These are phyloP conservation scores for Micropterix aruncella DNA, from an alignment of 2,888 invertebrate genomes.

Conservation along the genomic window DNA sequence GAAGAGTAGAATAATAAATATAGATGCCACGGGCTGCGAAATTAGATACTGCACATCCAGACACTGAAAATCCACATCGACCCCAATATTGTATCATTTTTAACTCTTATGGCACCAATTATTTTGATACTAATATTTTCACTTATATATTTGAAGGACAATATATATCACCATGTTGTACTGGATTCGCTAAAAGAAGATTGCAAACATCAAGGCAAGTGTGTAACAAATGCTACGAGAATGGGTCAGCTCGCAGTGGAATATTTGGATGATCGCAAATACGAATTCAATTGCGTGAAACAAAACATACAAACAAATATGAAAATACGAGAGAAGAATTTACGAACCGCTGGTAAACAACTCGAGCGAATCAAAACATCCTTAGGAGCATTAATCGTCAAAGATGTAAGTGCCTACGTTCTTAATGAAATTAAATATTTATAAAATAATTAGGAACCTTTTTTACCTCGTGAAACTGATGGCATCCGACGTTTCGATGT, in stretches of 20 bases:
- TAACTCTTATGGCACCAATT: too few species aligned
- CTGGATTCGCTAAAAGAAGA: constrained; percentile 42
- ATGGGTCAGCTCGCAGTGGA: constrained; percentile 54
- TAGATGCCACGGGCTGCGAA: too few species aligned
- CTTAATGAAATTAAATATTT: too few species aligned
- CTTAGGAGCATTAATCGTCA: not conserved
- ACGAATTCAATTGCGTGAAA: constrained; percentile 43
- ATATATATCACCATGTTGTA: constrained; percentile 47
- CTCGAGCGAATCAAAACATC: constrained; percentile 15
- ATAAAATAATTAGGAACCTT: too few species aligned
- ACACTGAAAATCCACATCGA: too few species aligned
- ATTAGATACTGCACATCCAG: too few species aligned
- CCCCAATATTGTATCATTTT: too few species aligned
- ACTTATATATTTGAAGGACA: constrained; percentile 35
- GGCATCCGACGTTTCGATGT: too few species aligned
- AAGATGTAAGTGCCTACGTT: not conserved
- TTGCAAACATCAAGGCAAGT: constrained; percentile 42
- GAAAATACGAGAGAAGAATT: constrained; percentile 41
- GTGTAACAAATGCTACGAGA: constrained; percentile 46
- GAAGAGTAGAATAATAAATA: too few species aligned
- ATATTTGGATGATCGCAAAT: constrained; percentile 47
- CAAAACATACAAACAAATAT: constrained; percentile 45
- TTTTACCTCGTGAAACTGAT: too few species aligned
- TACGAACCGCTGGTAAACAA: constrained; percentile 31
- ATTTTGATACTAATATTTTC: too few species aligned